These are phyloP conservation scores for Sylvicola cinctus DNA, from an alignment of 2,888 invertebrate genomes.

Conservation along the genomic window DNA sequence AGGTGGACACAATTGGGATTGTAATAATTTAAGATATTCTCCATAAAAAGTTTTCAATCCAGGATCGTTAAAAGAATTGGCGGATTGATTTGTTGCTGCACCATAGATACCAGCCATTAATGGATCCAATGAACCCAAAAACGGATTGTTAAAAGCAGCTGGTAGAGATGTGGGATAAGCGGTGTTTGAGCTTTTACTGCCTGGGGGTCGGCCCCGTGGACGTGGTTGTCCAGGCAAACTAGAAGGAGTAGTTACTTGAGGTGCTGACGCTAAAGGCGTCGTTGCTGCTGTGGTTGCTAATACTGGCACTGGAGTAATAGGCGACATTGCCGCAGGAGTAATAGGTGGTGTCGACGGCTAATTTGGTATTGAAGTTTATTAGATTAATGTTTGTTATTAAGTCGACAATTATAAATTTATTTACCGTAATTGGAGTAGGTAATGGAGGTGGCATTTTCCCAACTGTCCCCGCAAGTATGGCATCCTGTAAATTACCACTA, in stretches of 20 bases:
- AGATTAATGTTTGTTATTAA: too few relatives aligned
- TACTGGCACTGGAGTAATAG: too few relatives aligned
- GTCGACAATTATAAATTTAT: not conserved
- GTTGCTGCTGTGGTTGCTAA: constrained; percentile 1
- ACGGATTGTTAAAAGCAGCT: constrained; percentile 12
- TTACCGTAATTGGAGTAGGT: not conserved
- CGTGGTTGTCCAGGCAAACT: constrained; percentile 15
- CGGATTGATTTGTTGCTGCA: not conserved
- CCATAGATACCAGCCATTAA: constrained; percentile 6
- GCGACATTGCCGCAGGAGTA: too few relatives aligned
- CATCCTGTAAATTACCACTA: too few relatives aligned
- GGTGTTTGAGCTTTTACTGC: constrained; percentile 10
- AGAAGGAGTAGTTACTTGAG: constrained; percentile 10
- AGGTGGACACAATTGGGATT: constrained; percentile 6
- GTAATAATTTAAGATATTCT: not conserved
- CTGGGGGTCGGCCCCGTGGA: constrained; percentile 11
- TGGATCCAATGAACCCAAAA: constrained; percentile 6
- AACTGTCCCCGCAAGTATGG: too few relatives aligned
- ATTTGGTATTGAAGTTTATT: not conserved
- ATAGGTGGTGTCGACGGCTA: too few relatives aligned
- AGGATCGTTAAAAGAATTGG: constrained; percentile 7
- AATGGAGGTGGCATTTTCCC: too few relatives aligned
- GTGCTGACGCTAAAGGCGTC: constrained; percentile 8
- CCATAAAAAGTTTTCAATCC: constrained; percentile 3
- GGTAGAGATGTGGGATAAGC: constrained; percentile 11